Percentiles rank a stretch among this genome's conserved stretches.
phyloP scores from a whole-genome alignment of 2,113 vertebrate genomes.

The Eleginops maclovinus region DNA sequence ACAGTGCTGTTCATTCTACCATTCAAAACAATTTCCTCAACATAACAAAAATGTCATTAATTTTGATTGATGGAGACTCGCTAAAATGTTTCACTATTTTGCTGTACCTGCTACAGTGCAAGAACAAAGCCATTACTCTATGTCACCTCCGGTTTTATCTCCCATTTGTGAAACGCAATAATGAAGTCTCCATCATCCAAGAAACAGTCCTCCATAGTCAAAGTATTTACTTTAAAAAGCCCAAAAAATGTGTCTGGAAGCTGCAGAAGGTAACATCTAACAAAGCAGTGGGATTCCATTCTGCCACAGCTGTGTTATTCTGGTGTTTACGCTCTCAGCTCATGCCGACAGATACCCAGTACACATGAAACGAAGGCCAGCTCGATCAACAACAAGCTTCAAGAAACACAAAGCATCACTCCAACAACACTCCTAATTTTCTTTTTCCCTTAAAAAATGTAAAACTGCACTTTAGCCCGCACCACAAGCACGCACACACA shows the following conservation, averaged over 20 bases:
- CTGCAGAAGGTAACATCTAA: constrained; percentile 14
- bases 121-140: constrained; percentile 77
- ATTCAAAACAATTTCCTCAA: constrained; percentile 60
- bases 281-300: constrained; percentile 8
- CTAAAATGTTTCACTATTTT: constrained; percentile 74
- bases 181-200: constrained; percentile 62
- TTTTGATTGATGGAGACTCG: constrained; percentile 76
- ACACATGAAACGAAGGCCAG: constrained; percentile 31
- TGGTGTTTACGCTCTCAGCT: constrained; percentile 47
- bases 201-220: constrained; percentile 8
- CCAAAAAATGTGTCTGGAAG: constrained; percentile 21
- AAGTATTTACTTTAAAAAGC: constrained; percentile 8
- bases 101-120: constrained; percentile 75
- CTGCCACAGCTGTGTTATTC: constrained; percentile 24
- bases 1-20: constrained; percentile 34
- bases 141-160: constrained; percentile 66
- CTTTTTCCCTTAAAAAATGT: not conserved
- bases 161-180: constrained; percentile 73
- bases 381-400: constrained; percentile 52
- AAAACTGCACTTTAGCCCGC: not conserved
- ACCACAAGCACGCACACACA: not conserved
- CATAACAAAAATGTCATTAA: constrained; percentile 73
- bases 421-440: constrained; percentile 33
- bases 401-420: constrained; percentile 28
- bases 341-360: constrained; percentile 36